Evolutionary conservation across 2,113 vertebrate genomes (phyloP).

Genomic region (Thalassarche chlororhynchos): DNA sequence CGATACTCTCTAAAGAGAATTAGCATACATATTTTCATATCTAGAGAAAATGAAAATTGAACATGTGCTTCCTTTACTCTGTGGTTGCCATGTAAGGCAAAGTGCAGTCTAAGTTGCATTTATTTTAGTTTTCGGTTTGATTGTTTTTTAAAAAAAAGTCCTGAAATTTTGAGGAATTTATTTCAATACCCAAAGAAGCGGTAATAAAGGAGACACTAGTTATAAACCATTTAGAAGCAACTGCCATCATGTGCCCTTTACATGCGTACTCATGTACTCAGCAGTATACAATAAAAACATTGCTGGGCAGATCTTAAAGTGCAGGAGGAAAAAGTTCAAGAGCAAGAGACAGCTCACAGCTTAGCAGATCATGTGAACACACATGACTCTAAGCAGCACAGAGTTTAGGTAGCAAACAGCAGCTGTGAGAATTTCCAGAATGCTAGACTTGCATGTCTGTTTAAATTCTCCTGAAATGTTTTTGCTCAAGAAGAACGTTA

Average conservation of each 20-base stretch:
- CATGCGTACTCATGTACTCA: not conserved
- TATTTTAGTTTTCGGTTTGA: not conserved
- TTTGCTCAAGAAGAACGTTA: not conserved
- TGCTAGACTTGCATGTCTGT: not conserved
- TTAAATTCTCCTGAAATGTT: constrained; percentile 1
- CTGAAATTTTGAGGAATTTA: not conserved
- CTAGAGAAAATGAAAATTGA: not conserved
- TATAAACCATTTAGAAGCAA: not conserved
- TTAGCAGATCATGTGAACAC: constrained; percentile 53
- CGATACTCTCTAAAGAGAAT: not conserved
- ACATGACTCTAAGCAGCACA: constrained; percentile 28
- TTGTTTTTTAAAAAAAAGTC: not conserved
- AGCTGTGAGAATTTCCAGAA: constrained; percentile 3
- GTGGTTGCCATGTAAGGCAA: not conserved
- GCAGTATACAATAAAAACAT: not conserved
- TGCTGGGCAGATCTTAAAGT: constrained; percentile 2
- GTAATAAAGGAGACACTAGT: not conserved
- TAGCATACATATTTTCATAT: not conserved
- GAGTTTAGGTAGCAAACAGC: constrained; percentile 20
- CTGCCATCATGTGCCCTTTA: not conserved
- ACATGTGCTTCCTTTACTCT: not conserved
- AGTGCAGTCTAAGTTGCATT: not conserved
- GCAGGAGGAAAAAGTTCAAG: constrained; percentile 32
- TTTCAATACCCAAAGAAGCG: not conserved
- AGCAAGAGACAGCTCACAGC: not conserved